These are phyloP conservation scores for Pardalotus punctatus DNA, from an alignment of 2,113 vertebrate species.

Conservation along the genomic window DNA sequence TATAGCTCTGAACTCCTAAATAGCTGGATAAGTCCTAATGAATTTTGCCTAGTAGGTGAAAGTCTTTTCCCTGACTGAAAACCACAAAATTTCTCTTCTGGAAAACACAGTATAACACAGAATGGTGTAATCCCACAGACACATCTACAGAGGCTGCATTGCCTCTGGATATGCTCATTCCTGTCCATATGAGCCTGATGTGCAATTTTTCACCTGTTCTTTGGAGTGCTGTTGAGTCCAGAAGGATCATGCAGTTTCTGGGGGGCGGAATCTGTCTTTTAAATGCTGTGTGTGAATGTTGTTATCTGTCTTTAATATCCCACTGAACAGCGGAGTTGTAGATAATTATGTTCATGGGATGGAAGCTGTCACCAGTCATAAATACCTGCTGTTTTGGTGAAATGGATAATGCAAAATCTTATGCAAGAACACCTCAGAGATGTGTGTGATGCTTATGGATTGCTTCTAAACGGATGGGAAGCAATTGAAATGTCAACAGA, in stretches of 20 bases:
- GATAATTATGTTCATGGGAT: background rate
- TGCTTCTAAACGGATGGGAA: background rate
- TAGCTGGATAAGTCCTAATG: background rate
- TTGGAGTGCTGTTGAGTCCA: background rate
- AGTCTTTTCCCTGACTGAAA: too few relatives aligned
- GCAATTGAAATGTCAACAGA: background rate
- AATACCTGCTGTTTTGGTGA: background rate
- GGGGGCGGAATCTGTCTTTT: background rate
- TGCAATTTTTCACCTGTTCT: background rate
- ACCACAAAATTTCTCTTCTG: too few relatives aligned
- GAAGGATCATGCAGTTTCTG: background rate
- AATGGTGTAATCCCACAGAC: background rate
- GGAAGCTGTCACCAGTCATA: background rate
- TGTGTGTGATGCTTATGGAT: background rate
- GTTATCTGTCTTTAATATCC: background rate
- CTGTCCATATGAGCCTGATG: background rate
- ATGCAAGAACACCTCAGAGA: background rate
- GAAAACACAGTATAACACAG: background rate
- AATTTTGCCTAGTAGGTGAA: background rate
- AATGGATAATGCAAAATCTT: background rate
- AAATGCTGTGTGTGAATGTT: background rate
- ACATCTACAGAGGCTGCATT: background rate
- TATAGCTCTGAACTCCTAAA: background rate
- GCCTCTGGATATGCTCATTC: background rate
- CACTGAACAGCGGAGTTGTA: background rate